phyloP scores from a whole-genome alignment of 2,797 vertebrate genomes.

The Enteromius argenteus region DNA sequence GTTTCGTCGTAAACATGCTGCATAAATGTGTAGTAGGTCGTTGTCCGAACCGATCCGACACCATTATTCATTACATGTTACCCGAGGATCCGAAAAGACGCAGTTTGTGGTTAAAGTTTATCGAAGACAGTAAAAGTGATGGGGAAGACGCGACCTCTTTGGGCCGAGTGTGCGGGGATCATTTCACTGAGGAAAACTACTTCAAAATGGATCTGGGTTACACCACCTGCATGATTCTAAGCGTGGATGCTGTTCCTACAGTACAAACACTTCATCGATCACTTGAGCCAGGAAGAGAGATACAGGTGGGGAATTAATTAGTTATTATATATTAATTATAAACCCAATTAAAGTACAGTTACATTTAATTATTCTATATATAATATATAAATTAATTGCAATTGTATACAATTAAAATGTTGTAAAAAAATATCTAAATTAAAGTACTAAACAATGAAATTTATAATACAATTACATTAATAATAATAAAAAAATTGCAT shows the following conservation, averaged over 20 bases:
- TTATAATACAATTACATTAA: no score
- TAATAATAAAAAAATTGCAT: neutral
- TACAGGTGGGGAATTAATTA: neutral
- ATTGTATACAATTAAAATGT: neutral
- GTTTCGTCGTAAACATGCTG: conserved; percentile 4
- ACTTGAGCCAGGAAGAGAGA: neutral
- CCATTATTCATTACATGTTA: conserved; percentile 57
- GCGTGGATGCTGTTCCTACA: conserved; percentile 56
- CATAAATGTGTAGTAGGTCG: conserved; percentile 59
- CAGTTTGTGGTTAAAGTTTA: conserved; percentile 51
- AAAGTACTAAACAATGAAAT: no score
- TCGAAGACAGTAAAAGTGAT: conserved; percentile 18
- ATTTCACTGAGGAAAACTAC: conserved; percentile 52
- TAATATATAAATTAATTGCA: neutral
- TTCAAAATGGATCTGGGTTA: conserved; percentile 49
- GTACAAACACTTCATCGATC: neutral
- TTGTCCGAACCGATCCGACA: conserved; percentile 58
- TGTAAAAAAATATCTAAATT: no score
- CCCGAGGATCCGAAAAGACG: conserved; percentile 55
- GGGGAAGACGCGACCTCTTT: neutral
- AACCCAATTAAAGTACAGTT: neutral
- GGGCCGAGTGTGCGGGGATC: conserved; percentile 47
- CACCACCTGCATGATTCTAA: conserved; percentile 44
- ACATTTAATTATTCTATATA: neutral
- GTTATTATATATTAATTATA: neutral